Evolutionary conservation across 92 coral and sea anemone species (phyloP), one percentile per base, ranked within the genome.

Genomic region (Actinostola sp.): DNA sequence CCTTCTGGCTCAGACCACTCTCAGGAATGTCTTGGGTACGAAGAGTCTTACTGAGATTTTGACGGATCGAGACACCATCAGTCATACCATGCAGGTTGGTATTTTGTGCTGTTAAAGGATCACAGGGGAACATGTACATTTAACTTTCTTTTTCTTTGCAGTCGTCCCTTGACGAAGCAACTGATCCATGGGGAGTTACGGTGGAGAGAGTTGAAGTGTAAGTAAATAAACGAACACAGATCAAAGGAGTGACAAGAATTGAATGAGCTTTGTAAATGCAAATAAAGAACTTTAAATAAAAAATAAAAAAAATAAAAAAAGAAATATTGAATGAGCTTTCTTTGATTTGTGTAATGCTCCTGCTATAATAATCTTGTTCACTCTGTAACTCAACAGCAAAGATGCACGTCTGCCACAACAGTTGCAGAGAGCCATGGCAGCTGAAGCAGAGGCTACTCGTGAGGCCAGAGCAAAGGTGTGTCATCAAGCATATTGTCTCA

Each of bases 181-280:
- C 98, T 30, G 98, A 93, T 61, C 89, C 97, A 41, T 93, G 98
- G 98, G 98, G 98, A 29, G 97, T 93, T 3, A 92, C 86, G 41
- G 98, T 93, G 32, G 98, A 93, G 77, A 73, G 98, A 61, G 97
- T 93, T 57, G 98, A 93, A 75, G 83, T 93, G 98, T 93, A 51
- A 90, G 98, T 87, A 25, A 7, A 2, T 16, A 6, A 6, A 6
- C 19, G 3, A 16, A 19, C 42, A 36, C 11, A 11, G 42, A 4
- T 4, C 42, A 36, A n/a, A n/a, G n/a, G n/a, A n/a, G n/a, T n/a
- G n/a, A n/a, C n/a, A n/a, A n/a, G n/a, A n/a, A n/a, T n/a, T n/a
- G n/a, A n/a, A n/a, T n/a, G n/a, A n/a, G n/a, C n/a, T n/a, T n/a
- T n/a, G n/a, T n/a, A n/a, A n/a, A n/a, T n/a, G n/a, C n/a, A n/a